A percentile compares a stretch with the other conserved stretches of the same genome.
phyloP scores from a whole-genome alignment of 2,888 invertebrate genomes.

The Iphiclides podalirius region DNA sequence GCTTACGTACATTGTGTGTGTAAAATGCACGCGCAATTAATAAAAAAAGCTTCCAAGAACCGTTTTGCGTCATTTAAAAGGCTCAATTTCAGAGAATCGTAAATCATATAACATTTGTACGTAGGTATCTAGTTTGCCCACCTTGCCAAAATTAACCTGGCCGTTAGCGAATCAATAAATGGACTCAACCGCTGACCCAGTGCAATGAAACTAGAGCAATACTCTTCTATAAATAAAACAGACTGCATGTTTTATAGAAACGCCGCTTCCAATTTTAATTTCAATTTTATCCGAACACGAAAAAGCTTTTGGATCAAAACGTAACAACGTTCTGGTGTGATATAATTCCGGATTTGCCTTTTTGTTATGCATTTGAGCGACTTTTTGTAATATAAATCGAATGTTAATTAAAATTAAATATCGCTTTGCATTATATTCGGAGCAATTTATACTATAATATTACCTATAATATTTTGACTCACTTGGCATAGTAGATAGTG shows the following conservation, averaged over 20 bases:
- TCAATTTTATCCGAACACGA: slow-evolving; percentile 42
- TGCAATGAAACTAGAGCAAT: slow-evolving; percentile 64
- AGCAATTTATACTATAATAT: no score
- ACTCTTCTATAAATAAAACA: slow-evolving; percentile 67
- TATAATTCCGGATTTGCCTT: slow-evolving; percentile 31
- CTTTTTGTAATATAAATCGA: not conserved
- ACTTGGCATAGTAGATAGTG: no score
- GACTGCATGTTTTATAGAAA: slow-evolving; percentile 61
- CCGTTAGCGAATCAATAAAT: slow-evolving; percentile 72
- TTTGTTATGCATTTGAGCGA: not conserved
- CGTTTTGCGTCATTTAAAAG: slow-evolving; percentile 12
- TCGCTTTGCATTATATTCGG: no score
- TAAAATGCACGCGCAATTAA: not conserved
- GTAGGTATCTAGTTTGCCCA: slow-evolving; percentile 32
- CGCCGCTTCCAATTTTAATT: slow-evolving; percentile 54
- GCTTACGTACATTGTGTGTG: no score
- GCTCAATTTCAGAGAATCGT: slow-evolving; percentile 5
- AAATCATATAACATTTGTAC: slow-evolving; percentile 3
- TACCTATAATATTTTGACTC: no score
- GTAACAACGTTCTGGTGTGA: not conserved
- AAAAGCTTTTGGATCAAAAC: slow-evolving; percentile 41
- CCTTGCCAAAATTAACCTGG: slow-evolving; percentile 69
- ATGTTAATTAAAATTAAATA: not conserved
- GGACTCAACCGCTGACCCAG: slow-evolving; percentile 62
- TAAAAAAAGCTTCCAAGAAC: slow-evolving; percentile 17